Conservation (phyloP, 2,113 vertebrate genomes). For the Harpagus bidentatus region DNA sequence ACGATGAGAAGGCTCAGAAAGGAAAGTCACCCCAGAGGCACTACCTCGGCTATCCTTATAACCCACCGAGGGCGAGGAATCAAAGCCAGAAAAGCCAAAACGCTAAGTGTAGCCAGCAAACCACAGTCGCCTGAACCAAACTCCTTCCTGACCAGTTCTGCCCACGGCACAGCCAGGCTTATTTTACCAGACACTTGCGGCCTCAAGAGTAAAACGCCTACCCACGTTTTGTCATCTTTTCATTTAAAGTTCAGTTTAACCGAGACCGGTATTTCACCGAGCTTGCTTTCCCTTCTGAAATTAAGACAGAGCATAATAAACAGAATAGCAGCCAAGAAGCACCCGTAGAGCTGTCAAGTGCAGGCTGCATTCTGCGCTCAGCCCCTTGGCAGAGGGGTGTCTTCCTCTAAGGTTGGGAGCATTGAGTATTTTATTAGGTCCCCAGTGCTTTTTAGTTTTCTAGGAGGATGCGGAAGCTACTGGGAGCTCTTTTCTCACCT, state of each 20-base stretch:
- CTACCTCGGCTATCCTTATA: rapidly evolving
- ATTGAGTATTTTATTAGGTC: rapidly evolving
- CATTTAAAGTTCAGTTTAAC: background rate
- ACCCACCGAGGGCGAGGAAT: background rate
- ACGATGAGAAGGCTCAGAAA: background rate
- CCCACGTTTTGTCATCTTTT: background rate
- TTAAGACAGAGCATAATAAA: background rate
- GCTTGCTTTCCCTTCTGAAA: background rate
- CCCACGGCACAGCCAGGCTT: background rate
- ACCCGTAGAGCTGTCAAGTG: rapidly evolving
- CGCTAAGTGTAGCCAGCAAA: background rate
- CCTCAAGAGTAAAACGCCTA: background rate
- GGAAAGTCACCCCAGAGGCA: background rate
- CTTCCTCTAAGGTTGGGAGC: background rate
- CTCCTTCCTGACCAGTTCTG: background rate
- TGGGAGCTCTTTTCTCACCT: background rate
- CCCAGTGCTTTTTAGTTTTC: background rate
- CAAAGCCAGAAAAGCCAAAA: background rate
- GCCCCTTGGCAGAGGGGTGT: background rate
- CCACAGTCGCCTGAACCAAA: rapidly evolving
- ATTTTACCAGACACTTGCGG: too few species aligned
- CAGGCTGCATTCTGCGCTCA: background rate
- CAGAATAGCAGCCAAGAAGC: background rate
- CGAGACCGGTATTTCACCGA: too few species aligned
- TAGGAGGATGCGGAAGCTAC: background rate